phyloP scores from a whole-genome alignment of 2,113 vertebrate species.

The Apistogramma diplotaenia region DNA sequence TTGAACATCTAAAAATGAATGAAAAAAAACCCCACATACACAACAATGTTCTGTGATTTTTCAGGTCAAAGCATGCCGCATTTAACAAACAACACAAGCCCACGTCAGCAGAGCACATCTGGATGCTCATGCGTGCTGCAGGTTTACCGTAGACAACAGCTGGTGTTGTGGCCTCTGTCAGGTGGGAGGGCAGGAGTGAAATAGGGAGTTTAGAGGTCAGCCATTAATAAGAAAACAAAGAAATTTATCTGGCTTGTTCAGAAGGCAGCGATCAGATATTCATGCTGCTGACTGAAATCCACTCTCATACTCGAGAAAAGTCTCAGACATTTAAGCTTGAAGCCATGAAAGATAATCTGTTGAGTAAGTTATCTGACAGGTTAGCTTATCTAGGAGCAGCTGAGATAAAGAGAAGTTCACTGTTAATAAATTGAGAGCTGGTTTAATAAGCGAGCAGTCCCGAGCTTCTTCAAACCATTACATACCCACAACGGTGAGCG shows the following conservation, averaged over 20 bases:
- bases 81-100: constrained; percentile 36
- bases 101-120: constrained; percentile 36
- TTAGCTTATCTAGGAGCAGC: constrained; percentile 11
- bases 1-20: neutral
- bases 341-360: neutral
- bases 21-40: neutral
- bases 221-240: constrained; percentile 42
- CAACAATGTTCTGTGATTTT: constrained; percentile 1
- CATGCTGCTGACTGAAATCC: constrained; percentile 23
- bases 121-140: constrained; percentile 51
- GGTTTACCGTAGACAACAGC: constrained; percentile 92
- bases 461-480: neutral
- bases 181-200: constrained; percentile 84
- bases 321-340: constrained; percentile 32
- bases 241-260: constrained; percentile 32
- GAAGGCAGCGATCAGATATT: constrained; percentile 48
- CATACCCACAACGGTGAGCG: constrained; percentile 94
- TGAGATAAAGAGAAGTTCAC: neutral
- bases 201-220: constrained; percentile 79
- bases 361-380: neutral
- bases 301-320: neutral
- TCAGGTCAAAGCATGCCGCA: constrained; percentile 58
- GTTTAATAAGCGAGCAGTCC: neutral
- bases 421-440: constrained; percentile 2
- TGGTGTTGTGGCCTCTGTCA: constrained; percentile 91